phyloP scores from a whole-genome alignment of 2,888 invertebrate genomes.

The Lasioglossum marginatum region DNA sequence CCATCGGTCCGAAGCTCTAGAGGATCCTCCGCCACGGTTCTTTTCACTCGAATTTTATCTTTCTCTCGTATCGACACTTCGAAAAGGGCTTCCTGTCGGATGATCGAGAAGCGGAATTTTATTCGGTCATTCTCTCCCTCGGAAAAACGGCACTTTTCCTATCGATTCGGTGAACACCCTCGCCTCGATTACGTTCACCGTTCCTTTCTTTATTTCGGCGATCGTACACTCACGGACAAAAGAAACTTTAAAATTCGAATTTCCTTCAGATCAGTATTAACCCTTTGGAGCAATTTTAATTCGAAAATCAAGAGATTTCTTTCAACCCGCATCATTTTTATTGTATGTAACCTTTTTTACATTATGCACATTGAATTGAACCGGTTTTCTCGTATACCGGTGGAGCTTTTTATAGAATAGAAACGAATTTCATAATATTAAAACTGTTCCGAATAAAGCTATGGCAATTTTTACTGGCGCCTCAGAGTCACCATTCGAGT shows the following conservation, averaged over 20 bases:
- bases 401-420: too few relatives aligned
- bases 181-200: conserved; percentile 24
- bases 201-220: neutral
- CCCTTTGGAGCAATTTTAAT: too few relatives aligned
- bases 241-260: neutral
- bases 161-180: conserved; percentile 48
- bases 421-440: too few relatives aligned
- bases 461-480: too few relatives aligned
- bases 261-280: neutral
- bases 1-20: conserved; percentile 38
- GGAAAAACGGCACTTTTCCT: conserved; percentile 42
- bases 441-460: too few relatives aligned
- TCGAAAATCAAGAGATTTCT: too few relatives aligned
- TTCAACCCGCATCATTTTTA: too few relatives aligned
- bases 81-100: conserved; percentile 22
- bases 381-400: too few relatives aligned
- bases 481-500: too few relatives aligned
- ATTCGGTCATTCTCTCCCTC: conserved; percentile 16
- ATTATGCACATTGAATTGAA: too few relatives aligned
- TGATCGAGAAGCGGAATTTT: conserved; percentile 34
- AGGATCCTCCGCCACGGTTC: conserved; percentile 31
- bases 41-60: conserved; percentile 34
- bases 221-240: neutral
- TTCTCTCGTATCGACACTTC: conserved; percentile 41
- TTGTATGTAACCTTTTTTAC: too few relatives aligned